These are phyloP conservation scores for Heterotis niloticus DNA, from an alignment of 2,113 vertebrate species.

Conservation along the genomic window DNA sequence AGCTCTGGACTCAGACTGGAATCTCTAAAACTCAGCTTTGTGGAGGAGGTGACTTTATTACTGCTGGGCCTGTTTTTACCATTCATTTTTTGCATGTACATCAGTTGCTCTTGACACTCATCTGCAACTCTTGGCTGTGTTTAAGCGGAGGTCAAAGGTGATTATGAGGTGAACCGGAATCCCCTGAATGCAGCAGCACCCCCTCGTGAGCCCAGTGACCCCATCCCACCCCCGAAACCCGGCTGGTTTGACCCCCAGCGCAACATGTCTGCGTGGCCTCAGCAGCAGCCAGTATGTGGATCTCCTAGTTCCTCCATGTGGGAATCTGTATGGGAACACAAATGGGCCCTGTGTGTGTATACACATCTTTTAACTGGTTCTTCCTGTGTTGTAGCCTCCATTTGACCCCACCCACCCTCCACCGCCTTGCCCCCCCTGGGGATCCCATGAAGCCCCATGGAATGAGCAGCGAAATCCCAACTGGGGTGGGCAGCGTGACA, in stretches of 20 bases:
- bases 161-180: conserved; percentile 76
- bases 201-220: conserved; percentile 72
- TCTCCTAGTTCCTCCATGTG: neutral
- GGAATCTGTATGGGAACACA: neutral
- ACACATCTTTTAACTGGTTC: neutral
- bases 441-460: conserved; percentile 94
- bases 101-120: too few relatives aligned
- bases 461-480: conserved; percentile 85
- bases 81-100: too few relatives aligned
- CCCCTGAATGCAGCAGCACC: conserved; percentile 53
- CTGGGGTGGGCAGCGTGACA: conserved; percentile 86
- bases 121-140: conserved; percentile 1
- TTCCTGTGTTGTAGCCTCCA: conserved; percentile 58
- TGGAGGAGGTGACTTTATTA: neutral
- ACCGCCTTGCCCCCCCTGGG: conserved; percentile 94
- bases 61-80: neutral
- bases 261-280: conserved; percentile 82
- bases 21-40: neutral
- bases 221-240: conserved; percentile 78
- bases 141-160: conserved; percentile 81
- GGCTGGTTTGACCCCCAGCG: conserved; percentile 91
- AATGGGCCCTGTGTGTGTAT: too few relatives aligned
- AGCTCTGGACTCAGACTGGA: neutral
- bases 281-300: conserved; percentile 61
- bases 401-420: conserved; percentile 79